phyloP scores from a whole-genome alignment of 2,113 vertebrate genomes.

The Chrysochloris asiatica region DNA sequence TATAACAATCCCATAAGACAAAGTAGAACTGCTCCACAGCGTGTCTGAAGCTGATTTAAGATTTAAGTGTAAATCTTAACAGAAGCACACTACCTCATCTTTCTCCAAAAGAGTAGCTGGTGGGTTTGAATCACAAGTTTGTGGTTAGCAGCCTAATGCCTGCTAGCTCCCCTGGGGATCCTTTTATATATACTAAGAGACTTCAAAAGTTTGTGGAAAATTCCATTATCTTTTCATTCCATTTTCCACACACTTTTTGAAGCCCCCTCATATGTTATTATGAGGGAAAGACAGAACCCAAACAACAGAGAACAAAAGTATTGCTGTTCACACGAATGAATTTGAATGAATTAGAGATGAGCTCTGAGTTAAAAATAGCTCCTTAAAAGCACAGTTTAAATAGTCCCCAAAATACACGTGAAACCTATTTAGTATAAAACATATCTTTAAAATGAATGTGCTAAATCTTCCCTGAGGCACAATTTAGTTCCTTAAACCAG shows the following conservation, averaged over 20 bases:
- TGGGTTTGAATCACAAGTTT: too few relatives aligned
- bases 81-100: too few relatives aligned
- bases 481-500: slow-evolving; percentile 31
- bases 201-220: too few relatives aligned
- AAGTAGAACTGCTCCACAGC: too few relatives aligned
- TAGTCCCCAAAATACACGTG: neutral
- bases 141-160: too few relatives aligned
- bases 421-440: slow-evolving; percentile 47
- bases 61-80: too few relatives aligned
- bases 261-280: neutral
- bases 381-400: slow-evolving; percentile 34
- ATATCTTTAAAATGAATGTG: slow-evolving; percentile 32
- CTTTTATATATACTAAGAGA: neutral
- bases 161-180: too few relatives aligned
- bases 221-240: too few relatives aligned
- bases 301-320: neutral
- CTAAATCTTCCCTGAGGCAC: slow-evolving; percentile 25
- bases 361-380: slow-evolving; percentile 11
- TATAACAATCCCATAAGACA: too few relatives aligned
- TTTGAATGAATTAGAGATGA: slow-evolving; percentile 33
- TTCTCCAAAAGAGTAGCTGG: too few relatives aligned
- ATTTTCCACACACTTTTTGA: too few relatives aligned
- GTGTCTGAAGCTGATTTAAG: too few relatives aligned
- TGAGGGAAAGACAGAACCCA: neutral
- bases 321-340: slow-evolving; percentile 22